Evolutionary conservation across 2,888 invertebrate species (phyloP).

Genomic region (Cerceris rybyensis): DNA sequence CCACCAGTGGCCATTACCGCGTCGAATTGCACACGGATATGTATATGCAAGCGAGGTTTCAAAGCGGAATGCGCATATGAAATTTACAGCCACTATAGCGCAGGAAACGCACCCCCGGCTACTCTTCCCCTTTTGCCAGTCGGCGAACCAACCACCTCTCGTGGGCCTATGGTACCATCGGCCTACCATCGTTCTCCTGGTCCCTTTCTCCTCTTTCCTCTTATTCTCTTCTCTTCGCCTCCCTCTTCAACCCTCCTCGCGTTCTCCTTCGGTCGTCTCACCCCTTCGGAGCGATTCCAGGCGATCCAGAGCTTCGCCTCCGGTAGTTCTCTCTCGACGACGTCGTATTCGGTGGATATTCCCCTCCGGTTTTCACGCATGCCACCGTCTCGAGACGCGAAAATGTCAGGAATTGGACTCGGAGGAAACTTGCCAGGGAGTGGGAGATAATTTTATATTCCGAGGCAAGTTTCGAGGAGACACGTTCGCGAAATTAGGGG

Average conservation of each 20-base stretch:
- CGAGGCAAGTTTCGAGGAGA: constrained; percentile 2
- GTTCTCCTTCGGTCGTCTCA: neutral
- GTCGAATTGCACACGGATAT: constrained; percentile 53
- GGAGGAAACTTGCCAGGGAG: neutral
- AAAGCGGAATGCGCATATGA: constrained; percentile 73
- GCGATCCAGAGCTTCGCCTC: neutral
- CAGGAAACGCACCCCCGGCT: constrained; percentile 66
- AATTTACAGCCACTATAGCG: constrained; percentile 74
- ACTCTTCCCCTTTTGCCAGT: constrained; percentile 21
- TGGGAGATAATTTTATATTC: constrained; percentile 15
- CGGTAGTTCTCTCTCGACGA: constrained; percentile 25
- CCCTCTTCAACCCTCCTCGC: neutral
- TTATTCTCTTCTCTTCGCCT: constrained; percentile 5
- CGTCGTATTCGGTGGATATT: constrained; percentile 22
- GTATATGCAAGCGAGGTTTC: constrained; percentile 51
- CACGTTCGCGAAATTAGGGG: constrained; percentile 3
- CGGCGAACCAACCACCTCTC: constrained; percentile 32
- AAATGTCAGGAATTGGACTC: constrained; percentile 24
- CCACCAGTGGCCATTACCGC: constrained; percentile 52
- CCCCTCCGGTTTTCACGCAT: constrained; percentile 7
- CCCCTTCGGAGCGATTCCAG: neutral
- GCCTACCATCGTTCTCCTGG: constrained; percentile 10
- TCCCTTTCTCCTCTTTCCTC: constrained; percentile 19
- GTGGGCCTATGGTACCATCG: constrained; percentile 26
- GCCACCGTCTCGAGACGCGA: constrained; percentile 1